Evolutionary conservation across 1,140 invertebrate species (phyloP).

Genomic region (Drosophila prosaltans): DNA sequence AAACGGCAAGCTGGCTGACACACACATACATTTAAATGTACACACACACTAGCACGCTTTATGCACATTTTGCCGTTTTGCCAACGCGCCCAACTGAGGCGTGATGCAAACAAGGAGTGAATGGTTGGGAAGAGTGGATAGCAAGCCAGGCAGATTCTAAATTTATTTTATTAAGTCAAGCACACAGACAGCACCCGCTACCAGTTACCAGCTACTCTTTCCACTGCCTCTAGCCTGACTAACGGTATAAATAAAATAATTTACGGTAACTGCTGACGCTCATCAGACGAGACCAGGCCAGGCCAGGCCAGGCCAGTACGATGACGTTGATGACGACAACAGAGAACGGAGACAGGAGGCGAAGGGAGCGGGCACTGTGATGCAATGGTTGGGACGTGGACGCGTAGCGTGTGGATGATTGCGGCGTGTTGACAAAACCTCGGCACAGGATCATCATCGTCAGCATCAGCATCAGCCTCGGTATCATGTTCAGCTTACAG

Average conservation of each 20-base stretch:
- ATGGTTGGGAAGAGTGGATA: slow-evolving; percentile 13
- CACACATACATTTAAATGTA: slow-evolving; percentile 30
- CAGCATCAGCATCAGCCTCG: slow-evolving; percentile 31
- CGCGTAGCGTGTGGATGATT: slow-evolving; percentile 19
- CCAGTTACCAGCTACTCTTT: neutral
- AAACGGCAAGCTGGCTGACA: slow-evolving; percentile 59
- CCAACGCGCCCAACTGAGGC: slow-evolving; percentile 62
- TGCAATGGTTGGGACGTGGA: neutral
- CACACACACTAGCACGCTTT: slow-evolving; percentile 47
- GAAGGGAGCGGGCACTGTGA: slow-evolving; percentile 17
- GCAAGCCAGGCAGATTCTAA: slow-evolving; percentile 69
- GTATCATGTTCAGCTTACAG: slow-evolving; percentile 58
- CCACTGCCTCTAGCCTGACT: slow-evolving; percentile 29
- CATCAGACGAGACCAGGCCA: slow-evolving; percentile 56
- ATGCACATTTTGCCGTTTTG: slow-evolving; percentile 75
- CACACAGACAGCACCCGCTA: slow-evolving; percentile 68
- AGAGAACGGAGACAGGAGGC: neutral
- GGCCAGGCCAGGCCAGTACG: slow-evolving; percentile 26
- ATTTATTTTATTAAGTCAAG: slow-evolving; percentile 82
- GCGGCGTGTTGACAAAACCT: slow-evolving; percentile 73
- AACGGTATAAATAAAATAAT: slow-evolving; percentile 81
- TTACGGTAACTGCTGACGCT: slow-evolving; percentile 80
- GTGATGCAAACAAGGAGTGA: slow-evolving; percentile 30
- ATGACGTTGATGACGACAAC: slow-evolving; percentile 8
- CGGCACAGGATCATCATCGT: slow-evolving; percentile 71